These are phyloP conservation scores for Xenops minutus DNA, from an alignment of 2,797 vertebrate species.

Conservation along the genomic window DNA sequence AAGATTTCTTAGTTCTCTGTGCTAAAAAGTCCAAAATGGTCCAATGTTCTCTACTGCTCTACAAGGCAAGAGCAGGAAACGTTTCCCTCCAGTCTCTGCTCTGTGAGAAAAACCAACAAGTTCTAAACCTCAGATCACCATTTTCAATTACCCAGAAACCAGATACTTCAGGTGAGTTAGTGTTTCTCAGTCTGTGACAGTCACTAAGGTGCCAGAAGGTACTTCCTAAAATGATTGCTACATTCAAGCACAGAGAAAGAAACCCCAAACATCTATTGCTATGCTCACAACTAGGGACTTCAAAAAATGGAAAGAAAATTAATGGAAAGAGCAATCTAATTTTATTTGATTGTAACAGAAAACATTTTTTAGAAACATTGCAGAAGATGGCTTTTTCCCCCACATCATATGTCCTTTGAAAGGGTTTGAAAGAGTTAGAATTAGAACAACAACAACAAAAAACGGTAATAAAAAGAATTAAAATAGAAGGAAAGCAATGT, in stretches of 20 bases:
- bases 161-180: neutral
- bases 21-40: neutral
- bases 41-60: neutral
- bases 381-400: neutral
- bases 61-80: neutral
- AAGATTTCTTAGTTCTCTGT: neutral
- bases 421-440: neutral
- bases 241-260: neutral
- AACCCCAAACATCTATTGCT: fast-evolving
- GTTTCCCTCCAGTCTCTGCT: neutral
- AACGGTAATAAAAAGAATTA: neutral
- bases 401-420: neutral
- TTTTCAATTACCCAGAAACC: neutral
- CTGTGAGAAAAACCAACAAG: neutral
- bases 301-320: neutral
- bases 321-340: neutral
- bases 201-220: neutral
- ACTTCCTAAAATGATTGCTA: neutral
- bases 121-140: neutral
- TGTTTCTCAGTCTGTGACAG: neutral
- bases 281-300: neutral
- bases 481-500: neutral
- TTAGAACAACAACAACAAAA: neutral
- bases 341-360: neutral
- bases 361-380: fast-evolving